These are phyloP conservation scores for Malacoctenus gilli DNA, from an alignment of 2,797 vertebrate species.

Conservation along the genomic window DNA sequence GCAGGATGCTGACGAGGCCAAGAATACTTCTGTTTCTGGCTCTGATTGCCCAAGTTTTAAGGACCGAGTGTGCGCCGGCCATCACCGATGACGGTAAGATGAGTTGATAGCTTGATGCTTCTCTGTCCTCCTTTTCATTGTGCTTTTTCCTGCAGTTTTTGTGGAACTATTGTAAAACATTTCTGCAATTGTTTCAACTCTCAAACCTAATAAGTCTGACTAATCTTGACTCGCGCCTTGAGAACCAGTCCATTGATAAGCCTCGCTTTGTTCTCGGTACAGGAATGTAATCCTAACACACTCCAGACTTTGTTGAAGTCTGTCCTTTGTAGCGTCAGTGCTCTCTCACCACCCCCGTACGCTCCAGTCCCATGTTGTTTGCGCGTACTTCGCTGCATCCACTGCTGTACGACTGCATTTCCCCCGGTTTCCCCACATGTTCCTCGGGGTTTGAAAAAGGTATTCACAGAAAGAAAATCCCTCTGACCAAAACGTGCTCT, in stretches of 20 bases:
- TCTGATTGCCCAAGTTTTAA: slow-evolving; percentile 70
- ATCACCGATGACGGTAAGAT: slow-evolving; percentile 78
- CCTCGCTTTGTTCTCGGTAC: slow-evolving; percentile 63
- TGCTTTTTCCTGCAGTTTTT: slow-evolving; percentile 8
- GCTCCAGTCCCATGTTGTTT: slow-evolving; percentile 45
- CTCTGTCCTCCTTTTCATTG: neutral
- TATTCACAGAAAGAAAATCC: neutral
- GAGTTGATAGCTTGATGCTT: slow-evolving; percentile 8
- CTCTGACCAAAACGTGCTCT: neutral
- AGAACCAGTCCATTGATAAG: slow-evolving; percentile 59
- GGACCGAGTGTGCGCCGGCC: slow-evolving; percentile 69
- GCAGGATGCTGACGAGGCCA: slow-evolving; percentile 80
- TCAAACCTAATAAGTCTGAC: slow-evolving; percentile 26
- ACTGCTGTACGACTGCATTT: slow-evolving; percentile 25
- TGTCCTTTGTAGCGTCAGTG: slow-evolving; percentile 56
- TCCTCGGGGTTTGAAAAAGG: neutral
- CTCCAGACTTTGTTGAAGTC: slow-evolving; percentile 59
- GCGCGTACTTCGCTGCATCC: slow-evolving; percentile 16
- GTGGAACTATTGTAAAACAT: slow-evolving; percentile 26
- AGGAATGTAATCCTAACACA: slow-evolving; percentile 67
- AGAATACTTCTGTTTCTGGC: slow-evolving; percentile 75
- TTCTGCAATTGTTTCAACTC: slow-evolving; percentile 28
- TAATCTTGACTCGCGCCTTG: slow-evolving; percentile 55
- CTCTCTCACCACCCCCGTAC: slow-evolving; percentile 43
- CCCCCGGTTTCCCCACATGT: too few species aligned